Evolutionary conservation across 2,113 vertebrate species (phyloP), one percentile per base, ranked within the genome.

Genomic region (Phyllostomus hastatus): DNA sequence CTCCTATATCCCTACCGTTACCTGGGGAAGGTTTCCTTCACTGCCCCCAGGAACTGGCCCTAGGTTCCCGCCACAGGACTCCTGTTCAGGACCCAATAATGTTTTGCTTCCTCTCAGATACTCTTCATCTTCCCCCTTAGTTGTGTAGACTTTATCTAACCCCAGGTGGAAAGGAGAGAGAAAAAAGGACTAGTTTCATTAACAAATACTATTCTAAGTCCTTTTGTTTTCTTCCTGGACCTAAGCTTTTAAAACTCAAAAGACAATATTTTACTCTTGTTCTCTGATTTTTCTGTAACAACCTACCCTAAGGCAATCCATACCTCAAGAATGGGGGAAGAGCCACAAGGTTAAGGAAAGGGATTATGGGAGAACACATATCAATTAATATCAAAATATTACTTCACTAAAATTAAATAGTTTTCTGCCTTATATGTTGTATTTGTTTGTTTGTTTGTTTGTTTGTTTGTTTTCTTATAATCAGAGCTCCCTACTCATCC

Each of bases 171-270:
- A 87, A 95, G 48, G 15, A 88, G 20, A 48, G 19, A 76, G 19
- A 38, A 26, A 38, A 38, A 72, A 43, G 35, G 88, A 69, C 6
- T 83, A 54, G n/a, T 94, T 75, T 84, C 22, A 66, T 17, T 43
- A 93, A 83, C 31, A 43, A 82, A 17, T 79, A 79, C 54, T 86
- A 35, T 66, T 90, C 35, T 76, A 93, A 91, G 24, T 46, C 16
- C 33, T 88, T 92, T 83, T 91, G 11, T 46, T 73, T 88, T 93
- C 59, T 52, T 95, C 38, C 22, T 93, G 41, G 67, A 76, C 17
- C 73, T 85, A 82, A 88, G 8, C 16, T 75, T 88, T 95, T 86
- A 48, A 93, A 95, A 73, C 26, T 73, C 8, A 88, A 85, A 69
- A 88, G 26, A 57, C 38, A 66, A 85, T 81, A 91, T 72, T 80